These are phyloP conservation scores for Epinephelus coioides DNA, from an alignment of 2,797 vertebrate species.

Conservation along the genomic window DNA sequence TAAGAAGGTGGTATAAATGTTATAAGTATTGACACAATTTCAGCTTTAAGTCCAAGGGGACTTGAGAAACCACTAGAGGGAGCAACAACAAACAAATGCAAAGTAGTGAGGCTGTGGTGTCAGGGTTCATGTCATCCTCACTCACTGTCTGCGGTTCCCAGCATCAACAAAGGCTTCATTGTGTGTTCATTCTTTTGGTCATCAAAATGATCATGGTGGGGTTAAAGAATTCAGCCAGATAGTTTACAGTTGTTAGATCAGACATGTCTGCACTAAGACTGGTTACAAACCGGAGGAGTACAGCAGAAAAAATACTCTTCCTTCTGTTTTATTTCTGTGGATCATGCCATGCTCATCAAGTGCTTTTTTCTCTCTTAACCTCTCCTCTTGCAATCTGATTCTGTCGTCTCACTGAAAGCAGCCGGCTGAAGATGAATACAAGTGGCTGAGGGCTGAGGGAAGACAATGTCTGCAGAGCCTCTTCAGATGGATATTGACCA, in stretches of 20 bases:
- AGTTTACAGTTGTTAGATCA: background rate
- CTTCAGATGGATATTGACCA: slow-evolving; percentile 80
- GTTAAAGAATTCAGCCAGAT: background rate
- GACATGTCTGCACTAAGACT: background rate
- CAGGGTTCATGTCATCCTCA: background rate
- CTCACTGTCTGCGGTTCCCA: slow-evolving; percentile 7
- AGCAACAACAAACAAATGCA: slow-evolving; percentile 50
- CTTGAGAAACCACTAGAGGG: slow-evolving; percentile 52
- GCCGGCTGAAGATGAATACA: slow-evolving; percentile 46
- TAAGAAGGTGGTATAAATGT: background rate
- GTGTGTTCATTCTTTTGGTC: background rate
- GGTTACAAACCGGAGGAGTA: background rate
- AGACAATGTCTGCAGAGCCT: slow-evolving; percentile 65
- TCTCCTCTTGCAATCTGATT: slow-evolving; percentile 36
- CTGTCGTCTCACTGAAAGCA: slow-evolving; percentile 35
- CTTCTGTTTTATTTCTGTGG: slow-evolving; percentile 16
- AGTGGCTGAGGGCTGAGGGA: slow-evolving; percentile 55
- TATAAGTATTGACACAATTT: slow-evolving; percentile 9
- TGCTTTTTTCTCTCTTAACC: slow-evolving; percentile 21
- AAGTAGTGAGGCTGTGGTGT: slow-evolving; percentile 16
- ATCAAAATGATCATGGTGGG: slow-evolving; percentile 1
- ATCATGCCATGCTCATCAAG: slow-evolving; percentile 16
- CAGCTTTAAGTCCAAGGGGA: slow-evolving; percentile 9
- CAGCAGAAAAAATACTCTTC: background rate
- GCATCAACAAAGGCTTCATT: background rate